Base-by-base conservation (phyloP, 2,888 invertebrate genomes). In the Chamaedrilus cognettii region DNA sequence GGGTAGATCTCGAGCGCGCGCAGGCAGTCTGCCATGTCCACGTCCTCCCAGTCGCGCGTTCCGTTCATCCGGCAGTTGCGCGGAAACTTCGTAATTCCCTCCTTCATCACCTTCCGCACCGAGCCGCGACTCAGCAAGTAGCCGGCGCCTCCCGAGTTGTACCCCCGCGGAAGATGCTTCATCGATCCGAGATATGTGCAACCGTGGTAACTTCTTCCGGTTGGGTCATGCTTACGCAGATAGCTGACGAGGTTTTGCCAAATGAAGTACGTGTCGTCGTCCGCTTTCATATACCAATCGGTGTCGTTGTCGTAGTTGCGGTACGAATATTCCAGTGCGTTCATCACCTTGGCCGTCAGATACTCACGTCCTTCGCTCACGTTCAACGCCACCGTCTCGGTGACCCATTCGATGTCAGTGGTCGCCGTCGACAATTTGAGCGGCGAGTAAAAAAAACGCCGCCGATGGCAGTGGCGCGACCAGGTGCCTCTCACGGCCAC, bases 131-230 rank as follows among this genome's bases (percentile, higher is more conserved):
- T 19, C 42, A 60, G 42, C 15, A 60, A 11, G 42, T 60, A 60
- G 4, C 60, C 42, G 11, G 60, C 60, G 4, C 60, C 35, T 15
- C 60, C 60, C 7, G 60, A 60, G 42, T 60, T 60, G 34, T 60
- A 60, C 11, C 60, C 60, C 11, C 23, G 42, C 5, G 34, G 34
- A 42, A 60, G 11, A 19, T 33, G 7, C 7, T 26, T 26, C 55
- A 23, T 19, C 15, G 55, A 19, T 11, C 5, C 42, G 30, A 15
- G 26, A n/a, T 49, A 15, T 5, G 4, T 19, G 11, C 23, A 26
- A 7, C 60, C 60, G 3, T 49, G 15, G 60, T 60, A 60, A 5
- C 11, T 7, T 5, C 42, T 11, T 5, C 19, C n/a, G 11, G 49
- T 15, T 26, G 33, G 11, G 42, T 60, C 26, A 26, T 19, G 30